Evolutionary conservation across 2,888 invertebrate genomes (phyloP).

Genomic region (Eurytoma californica): DNA sequence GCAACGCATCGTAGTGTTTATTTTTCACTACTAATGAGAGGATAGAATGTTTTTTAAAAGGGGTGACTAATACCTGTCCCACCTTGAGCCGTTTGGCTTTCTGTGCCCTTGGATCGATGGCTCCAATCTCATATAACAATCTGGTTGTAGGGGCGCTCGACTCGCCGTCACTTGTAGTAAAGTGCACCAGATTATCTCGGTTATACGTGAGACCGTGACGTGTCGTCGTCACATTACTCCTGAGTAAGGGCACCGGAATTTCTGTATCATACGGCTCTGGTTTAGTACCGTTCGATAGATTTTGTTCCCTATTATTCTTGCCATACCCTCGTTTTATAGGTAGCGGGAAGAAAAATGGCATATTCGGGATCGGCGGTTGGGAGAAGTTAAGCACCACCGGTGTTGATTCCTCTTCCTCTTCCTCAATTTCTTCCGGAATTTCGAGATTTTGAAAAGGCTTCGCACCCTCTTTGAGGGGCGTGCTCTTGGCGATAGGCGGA

Average conservation of each 20-base stretch:
- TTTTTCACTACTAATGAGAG: slow-evolving; percentile 36
- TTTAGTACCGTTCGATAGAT: no score
- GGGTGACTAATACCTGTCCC: slow-evolving; percentile 33
- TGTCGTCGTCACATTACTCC: not conserved
- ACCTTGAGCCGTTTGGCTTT: slow-evolving; percentile 1
- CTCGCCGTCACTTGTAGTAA: slow-evolving; percentile 35
- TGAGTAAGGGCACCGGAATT: not conserved
- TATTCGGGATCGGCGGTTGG: not conserved
- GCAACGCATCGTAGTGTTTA: slow-evolving; percentile 24
- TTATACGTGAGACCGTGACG: slow-evolving; percentile 4
- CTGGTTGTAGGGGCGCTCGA: slow-evolving; percentile 8
- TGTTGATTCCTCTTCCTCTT: no score
- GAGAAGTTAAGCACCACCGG: no score
- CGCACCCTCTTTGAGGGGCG: not conserved
- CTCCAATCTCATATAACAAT: slow-evolving; percentile 37
- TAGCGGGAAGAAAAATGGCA: not conserved
- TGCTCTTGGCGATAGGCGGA: not conserved
- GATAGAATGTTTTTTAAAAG: not conserved
- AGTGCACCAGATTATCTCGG: slow-evolving; percentile 33
- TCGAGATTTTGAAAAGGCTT: not conserved
- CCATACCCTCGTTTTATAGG: not conserved
- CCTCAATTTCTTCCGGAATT: not conserved
- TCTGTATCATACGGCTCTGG: not conserved
- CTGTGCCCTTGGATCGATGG: slow-evolving; percentile 9
- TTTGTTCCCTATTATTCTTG: no score